Evolutionary conservation across 2,888 invertebrate genomes (phyloP), one percentile per base, ranked within the genome.

Genomic region (Aphidius colemani): DNA sequence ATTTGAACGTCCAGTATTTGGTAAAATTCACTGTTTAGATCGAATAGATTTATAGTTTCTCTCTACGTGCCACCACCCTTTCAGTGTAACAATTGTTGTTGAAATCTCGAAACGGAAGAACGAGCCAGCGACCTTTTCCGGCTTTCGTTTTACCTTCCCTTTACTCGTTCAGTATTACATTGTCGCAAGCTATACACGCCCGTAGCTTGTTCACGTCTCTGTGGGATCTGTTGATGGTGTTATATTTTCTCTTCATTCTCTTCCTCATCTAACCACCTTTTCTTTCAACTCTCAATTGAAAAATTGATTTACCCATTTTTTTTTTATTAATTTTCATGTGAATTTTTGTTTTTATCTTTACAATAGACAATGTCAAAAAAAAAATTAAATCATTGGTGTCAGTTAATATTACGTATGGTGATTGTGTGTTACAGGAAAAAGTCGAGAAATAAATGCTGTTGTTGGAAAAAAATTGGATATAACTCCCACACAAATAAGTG

Each of bases 21-120:
- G 62, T 62, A 50, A 62, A 57, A 39, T 9, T 46, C 10, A 11
- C 44, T 11, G 50, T 50, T 50, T 48, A 43, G 6, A 62, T 44
- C 39, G 39, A 49, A 43, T 56, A 44, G 2, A 4, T 49, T 50
- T 49, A 41, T 56, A 43, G 48, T 56, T 49, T 56, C 11, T 48
- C 43, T 6, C 8, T 61, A 49, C 39, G 46, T 41, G 57, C 45
- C 46, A 18, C 13, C 40, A 53, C 53, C 61, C 48, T 53, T 61
- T 61, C 61, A 13, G 40, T 61, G 61, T 53, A 61, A 55, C 48
- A 40, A 53, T 61, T 57, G 57, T 57, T 30, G 10, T 57, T 40
- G 18, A 30, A 57, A 55, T 45, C 56, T 13, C 30, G 30, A 44
- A 57, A 45, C 45, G 56, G 45, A 57, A 57, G 45, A 39, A 45